phyloP scores from a whole-genome alignment of 2,797 vertebrate species.

The Mormyrus hasselquistii region DNA sequence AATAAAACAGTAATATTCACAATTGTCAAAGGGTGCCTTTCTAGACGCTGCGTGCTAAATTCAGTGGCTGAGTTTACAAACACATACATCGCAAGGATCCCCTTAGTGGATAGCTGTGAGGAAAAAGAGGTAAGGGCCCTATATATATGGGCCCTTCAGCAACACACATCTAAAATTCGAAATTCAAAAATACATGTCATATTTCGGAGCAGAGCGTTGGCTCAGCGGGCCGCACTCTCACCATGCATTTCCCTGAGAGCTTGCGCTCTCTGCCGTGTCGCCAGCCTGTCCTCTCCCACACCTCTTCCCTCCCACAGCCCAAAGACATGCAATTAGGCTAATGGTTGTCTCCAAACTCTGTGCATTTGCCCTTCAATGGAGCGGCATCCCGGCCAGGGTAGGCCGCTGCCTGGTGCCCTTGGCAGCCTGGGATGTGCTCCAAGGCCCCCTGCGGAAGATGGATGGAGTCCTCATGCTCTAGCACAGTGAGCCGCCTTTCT shows the following conservation, averaged over 20 bases:
- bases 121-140: background rate
- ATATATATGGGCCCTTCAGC: no score
- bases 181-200: background rate
- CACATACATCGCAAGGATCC: background rate
- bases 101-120: background rate
- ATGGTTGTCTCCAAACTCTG: background rate
- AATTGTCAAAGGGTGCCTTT: background rate
- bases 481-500: background rate
- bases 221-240: background rate
- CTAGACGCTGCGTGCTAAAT: background rate
- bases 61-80: background rate
- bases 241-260: background rate
- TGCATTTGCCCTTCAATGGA: background rate
- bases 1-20: conserved; percentile 28
- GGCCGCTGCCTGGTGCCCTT: background rate
- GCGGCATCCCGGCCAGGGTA: background rate
- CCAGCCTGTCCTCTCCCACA: background rate
- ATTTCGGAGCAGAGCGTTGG: background rate
- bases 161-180: no score
- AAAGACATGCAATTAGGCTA: background rate
- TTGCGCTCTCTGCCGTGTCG: background rate
- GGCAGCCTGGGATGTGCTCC: background rate
- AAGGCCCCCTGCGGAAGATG: background rate
- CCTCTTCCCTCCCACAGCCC: background rate
- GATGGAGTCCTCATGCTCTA: background rate